Conservation (phyloP, 2,797 vertebrate genomes). For the Apogon hyalosoma region DNA sequence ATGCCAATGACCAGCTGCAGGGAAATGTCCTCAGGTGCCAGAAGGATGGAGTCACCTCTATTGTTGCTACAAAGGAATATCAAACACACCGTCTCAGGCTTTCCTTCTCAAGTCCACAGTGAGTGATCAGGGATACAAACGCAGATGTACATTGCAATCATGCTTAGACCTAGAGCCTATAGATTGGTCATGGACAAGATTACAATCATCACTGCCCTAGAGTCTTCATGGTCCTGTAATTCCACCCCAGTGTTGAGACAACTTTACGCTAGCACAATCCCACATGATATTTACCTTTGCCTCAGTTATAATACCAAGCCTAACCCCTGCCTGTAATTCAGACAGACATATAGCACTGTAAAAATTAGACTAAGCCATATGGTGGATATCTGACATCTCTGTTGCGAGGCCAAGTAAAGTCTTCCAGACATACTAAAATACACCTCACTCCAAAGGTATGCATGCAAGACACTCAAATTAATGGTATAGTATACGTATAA, state of each 20-base stretch:
- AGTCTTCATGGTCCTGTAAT: constrained; percentile 50
- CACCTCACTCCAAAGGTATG: constrained; percentile 73
- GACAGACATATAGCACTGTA: constrained; percentile 52
- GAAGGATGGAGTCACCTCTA: constrained; percentile 68
- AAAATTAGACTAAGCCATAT: constrained; percentile 50
- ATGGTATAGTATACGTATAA: constrained; percentile 32
- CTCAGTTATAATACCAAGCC: constrained; percentile 29
- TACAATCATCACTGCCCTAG: constrained; percentile 48
- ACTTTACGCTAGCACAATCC: constrained; percentile 29
- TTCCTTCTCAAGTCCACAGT: constrained; percentile 30
- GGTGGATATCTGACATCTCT: constrained; percentile 59
- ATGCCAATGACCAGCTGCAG: constrained; percentile 59
- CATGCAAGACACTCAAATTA: constrained; percentile 44
- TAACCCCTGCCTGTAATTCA: constrained; percentile 34
- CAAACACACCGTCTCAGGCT: constrained; percentile 28
- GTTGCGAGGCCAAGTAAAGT: constrained; percentile 47
- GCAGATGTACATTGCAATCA: constrained; percentile 51
- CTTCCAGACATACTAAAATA: constrained; percentile 59
- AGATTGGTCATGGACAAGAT: constrained; percentile 50
- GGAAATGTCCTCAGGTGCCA: constrained; percentile 70
- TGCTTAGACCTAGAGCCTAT: constrained; percentile 38
- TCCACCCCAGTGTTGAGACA: constrained; percentile 24
- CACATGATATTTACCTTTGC: constrained; percentile 45
- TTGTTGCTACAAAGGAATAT: constrained; percentile 36
- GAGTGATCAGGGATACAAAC: constrained; percentile 44